These are phyloP conservation scores for Erebia aethiops DNA, from an alignment of 2,888 invertebrate genomes.

Conservation along the genomic window DNA sequence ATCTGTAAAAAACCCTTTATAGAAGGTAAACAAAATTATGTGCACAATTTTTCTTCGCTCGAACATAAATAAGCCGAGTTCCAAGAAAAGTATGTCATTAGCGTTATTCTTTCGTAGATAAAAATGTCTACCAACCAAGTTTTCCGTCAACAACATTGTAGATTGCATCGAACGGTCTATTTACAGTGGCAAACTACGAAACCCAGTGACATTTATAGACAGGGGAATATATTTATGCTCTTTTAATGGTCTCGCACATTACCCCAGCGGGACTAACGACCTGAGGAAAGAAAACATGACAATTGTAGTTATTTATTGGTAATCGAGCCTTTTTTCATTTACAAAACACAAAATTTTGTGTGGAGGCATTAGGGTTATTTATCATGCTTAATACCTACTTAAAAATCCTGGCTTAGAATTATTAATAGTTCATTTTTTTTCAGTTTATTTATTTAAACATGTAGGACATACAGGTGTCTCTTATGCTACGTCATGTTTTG, in stretches of 20 bases:
- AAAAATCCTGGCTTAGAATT: neutral
- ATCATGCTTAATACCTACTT: constrained; percentile 16
- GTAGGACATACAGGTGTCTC: too few relatives aligned
- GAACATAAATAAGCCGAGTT: constrained; percentile 18
- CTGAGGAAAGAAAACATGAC: constrained; percentile 69
- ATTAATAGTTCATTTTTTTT: too few relatives aligned
- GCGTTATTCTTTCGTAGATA: constrained; percentile 36
- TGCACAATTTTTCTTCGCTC: constrained; percentile 6
- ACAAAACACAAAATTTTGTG: constrained; percentile 29
- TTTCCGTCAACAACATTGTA: constrained; percentile 47
- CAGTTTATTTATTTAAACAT: too few relatives aligned
- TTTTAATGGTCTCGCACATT: constrained; percentile 79
- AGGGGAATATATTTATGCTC: constrained; percentile 76
- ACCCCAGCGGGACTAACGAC: constrained; percentile 56
- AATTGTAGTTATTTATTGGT: constrained; percentile 68
- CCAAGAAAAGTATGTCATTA: constrained; percentile 36
- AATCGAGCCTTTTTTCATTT: constrained; percentile 44
- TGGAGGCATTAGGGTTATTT: constrained; percentile 26
- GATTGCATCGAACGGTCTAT: constrained; percentile 46
- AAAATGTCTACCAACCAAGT: constrained; percentile 41
- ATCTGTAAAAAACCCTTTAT: neutral
- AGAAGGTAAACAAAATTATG: constrained; percentile 9
- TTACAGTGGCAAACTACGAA: constrained; percentile 50
- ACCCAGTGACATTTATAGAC: constrained; percentile 66
- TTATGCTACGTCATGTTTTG: too few relatives aligned